Base-by-base conservation (phyloP, 2,888 invertebrate species). In the Falcaria lacertinaria region DNA sequence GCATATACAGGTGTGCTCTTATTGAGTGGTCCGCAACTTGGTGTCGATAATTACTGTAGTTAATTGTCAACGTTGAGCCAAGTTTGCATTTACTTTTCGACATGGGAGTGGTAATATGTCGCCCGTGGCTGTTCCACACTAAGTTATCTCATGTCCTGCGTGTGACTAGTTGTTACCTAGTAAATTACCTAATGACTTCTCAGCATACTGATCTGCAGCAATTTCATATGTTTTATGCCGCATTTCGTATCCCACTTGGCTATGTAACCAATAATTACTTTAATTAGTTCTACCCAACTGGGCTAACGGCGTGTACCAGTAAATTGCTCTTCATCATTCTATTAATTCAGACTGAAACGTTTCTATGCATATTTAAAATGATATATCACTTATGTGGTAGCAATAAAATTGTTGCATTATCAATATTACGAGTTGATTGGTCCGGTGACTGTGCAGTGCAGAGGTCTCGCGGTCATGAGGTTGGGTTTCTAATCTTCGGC, bases 231-330 rank as follows among this genome's bases (percentile, higher is more conserved):
- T 43, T 48, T 50, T 42, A 50, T 19, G 19, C 19, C 19, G 19
- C 19, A 19, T 19, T 19, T 19, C 45, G 40, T 39, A 41, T 35
- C 40, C 44, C 33, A 41, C 15, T 34, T 33, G 33, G 37, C 73
- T 73, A 68, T 60, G 55, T 68, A 72, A 76, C 48, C 22, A 54
- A 51, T 60, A 71, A 69, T 63, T 57, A 58, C 48, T 60, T 57
- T 66, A 64, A 71, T 73, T 64, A 57, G 52, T 39, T n/a, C n/a
- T n/a, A n/a, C 11, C 25, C 33, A 48, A 50, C 41, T 55, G 53
- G 54, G 58, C 49, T 53, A 55, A 44, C 43, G 48, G 46, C 47
- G 44, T 50, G 48, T 52, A 47, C 44, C 42, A 45, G 48, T 55
- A 57, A 59, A 65, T 61, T 64, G 56, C 59, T 60, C 62, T 56